Base-by-base conservation (phyloP, 2,113 vertebrate genomes). In the Lanius ludovicianus region DNA sequence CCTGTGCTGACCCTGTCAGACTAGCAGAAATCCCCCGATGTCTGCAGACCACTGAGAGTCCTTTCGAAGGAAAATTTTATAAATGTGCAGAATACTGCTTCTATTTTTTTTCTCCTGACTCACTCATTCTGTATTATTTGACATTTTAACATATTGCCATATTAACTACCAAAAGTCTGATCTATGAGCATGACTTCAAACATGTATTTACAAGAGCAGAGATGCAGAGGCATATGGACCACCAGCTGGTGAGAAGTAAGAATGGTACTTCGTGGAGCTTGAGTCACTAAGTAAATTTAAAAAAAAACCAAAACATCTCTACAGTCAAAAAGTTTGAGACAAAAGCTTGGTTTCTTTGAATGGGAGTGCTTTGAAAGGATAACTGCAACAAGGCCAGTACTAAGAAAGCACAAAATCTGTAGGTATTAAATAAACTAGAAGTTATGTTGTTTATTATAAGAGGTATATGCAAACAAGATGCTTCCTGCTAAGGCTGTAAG, bases 81-180 rank as follows among this genome's bases (percentile, higher is more conserved):
- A 56, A 68, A 21, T 78, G 28, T 84, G 46, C 25, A 91, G 33
- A 86, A 50, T 56, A 75, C 4, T 42, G 47, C 20, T 57, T 53
- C 63, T 67, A 10, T 62, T 65, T 74, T 27, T 24, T 24, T 31
- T 6, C 4, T 24, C 64, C 44, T 25, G n/a, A 85, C 56, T 93
- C 73, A 90, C n/a, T 84, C 75, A 71, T 75, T 90, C 73, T 92
- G 88, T 90, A 92, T 93, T 15, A 42, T 71, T 88, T 93, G 86
- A 90, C 90, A 94, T 96, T 96, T 96, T 94, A 95, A 90, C 92
- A 90, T 93, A 91, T 75, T 96, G 88, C 79, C 83, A 53, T 75
- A 92, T 94, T 97, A 96, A 94, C 88, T 73, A 95, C 79, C 68
- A 92, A 95, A 96, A 95, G 87, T 71, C 85, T 93, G 85, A 91